Percentiles rank a stretch among this genome's conserved stretches.
Evolutionary conservation across 2,888 invertebrate species (phyloP).

Genomic region (Caenorhabditis afra): DNA sequence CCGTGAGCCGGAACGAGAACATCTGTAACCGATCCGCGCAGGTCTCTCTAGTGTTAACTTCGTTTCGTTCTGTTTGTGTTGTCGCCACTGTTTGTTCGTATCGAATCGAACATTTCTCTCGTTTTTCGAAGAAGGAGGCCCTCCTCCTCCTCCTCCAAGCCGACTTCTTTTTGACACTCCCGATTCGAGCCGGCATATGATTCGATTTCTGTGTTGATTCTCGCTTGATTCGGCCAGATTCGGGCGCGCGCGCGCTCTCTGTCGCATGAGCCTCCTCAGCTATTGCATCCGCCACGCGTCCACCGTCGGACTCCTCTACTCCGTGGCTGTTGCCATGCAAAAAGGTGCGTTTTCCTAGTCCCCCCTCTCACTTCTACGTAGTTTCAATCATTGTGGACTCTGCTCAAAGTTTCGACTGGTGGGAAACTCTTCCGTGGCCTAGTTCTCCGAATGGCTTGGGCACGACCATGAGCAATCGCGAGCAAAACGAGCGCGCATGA

Average conservation of each 20-base stretch:
- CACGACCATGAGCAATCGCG: too few species aligned
- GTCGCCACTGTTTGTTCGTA: slow-evolving; percentile 36
- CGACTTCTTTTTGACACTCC: slow-evolving; percentile 45
- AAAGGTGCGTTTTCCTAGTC: slow-evolving; percentile 10
- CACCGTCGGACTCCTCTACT: slow-evolving; percentile 42
- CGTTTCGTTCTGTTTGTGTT: slow-evolving; percentile 24
- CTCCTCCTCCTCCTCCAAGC: too few species aligned
- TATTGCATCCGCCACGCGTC: slow-evolving; percentile 42
- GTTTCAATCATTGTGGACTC: too few species aligned
- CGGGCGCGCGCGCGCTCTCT: too few species aligned
- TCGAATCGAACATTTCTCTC: slow-evolving; percentile 49
- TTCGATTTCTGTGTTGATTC: slow-evolving; percentile 24
- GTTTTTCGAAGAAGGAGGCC: neutral
- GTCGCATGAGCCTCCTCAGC: slow-evolving; percentile 44
- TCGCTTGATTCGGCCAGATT: slow-evolving; percentile 3
- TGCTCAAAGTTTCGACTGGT: slow-evolving; percentile 37
- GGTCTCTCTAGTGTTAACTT: slow-evolving; percentile 14
- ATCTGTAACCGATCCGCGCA: slow-evolving; percentile 44
- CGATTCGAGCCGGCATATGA: slow-evolving; percentile 18
- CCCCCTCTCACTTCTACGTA: too few species aligned
- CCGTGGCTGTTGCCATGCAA: slow-evolving; percentile 37
- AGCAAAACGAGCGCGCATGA: too few species aligned
- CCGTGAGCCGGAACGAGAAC: neutral
- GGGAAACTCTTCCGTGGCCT: too few species aligned
- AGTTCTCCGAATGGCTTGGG: too few species aligned